phyloP scores from a whole-genome alignment of 2,113 vertebrate species.

The Dicentrarchus labrax region DNA sequence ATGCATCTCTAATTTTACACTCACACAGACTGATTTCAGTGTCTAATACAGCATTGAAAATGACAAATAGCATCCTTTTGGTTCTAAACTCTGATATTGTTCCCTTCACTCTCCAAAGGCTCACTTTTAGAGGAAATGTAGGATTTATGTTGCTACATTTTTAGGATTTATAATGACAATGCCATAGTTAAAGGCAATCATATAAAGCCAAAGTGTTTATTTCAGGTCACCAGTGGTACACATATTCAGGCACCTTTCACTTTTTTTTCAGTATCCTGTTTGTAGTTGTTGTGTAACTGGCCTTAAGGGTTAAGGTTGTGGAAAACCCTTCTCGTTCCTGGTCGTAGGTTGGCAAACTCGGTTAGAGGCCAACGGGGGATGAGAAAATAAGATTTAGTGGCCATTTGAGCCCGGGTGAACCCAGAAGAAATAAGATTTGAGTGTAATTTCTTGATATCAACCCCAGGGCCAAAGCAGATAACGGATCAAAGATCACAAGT shows the following conservation, averaged over 20 bases:
- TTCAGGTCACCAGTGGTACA: neutral
- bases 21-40: neutral
- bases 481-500: conserved; percentile 52
- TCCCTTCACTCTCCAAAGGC: neutral
- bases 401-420: conserved; percentile 52
- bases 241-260: neutral
- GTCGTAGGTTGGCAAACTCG: conserved; percentile 57
- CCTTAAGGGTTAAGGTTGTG: conserved; percentile 41
- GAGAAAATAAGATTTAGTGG: conserved; percentile 67
- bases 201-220: neutral
- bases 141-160: neutral
- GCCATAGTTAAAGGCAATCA: neutral
- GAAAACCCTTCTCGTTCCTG: conserved; percentile 62
- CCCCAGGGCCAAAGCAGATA: conserved; percentile 57
- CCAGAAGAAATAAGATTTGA: conserved; percentile 69
- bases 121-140: neutral
- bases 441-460: conserved; percentile 67
- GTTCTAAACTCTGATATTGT: neutral
- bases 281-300: conserved; percentile 20
- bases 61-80: neutral
- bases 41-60: neutral
- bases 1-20: neutral
- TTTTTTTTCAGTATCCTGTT: conserved; percentile 6
- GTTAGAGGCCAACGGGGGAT: conserved; percentile 56
- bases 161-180: neutral